Conservation (phyloP, 2,797 vertebrate species). For the Bucorvus abyssinicus region DNA sequence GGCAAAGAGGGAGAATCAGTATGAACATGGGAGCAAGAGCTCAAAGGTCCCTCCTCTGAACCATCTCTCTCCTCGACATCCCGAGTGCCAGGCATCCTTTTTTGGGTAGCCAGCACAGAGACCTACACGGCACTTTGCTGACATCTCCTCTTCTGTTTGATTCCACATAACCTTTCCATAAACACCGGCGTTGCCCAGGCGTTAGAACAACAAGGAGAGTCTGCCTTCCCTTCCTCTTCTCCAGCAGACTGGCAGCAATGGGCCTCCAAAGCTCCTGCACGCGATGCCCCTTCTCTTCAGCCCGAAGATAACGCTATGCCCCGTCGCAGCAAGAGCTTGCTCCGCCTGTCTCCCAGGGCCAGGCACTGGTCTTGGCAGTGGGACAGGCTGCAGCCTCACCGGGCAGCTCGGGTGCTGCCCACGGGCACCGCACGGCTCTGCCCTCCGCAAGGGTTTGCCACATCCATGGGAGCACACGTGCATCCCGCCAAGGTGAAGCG, state of each 20-base stretch:
- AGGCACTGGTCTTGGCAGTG: rapidly evolving
- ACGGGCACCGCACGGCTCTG: not conserved
- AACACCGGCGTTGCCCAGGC: not conserved
- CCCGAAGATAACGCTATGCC: rapidly evolving
- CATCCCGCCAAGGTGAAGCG: rapidly evolving
- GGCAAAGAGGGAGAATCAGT: not conserved
- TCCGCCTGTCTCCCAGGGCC: rapidly evolving
- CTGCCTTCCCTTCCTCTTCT: not conserved
- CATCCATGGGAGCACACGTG: rapidly evolving
- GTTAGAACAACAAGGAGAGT: not conserved
- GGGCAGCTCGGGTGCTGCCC: too few relatives aligned
- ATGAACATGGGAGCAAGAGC: not conserved
- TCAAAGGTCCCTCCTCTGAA: not conserved
- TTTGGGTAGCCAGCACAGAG: not conserved
- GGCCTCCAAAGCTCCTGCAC: not conserved
- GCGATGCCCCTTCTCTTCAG: not conserved
- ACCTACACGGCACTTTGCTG: rapidly evolving
- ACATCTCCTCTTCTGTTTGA: not conserved
- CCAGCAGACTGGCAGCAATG: not conserved
- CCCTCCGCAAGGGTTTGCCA: not conserved
- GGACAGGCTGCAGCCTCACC: too few relatives aligned
- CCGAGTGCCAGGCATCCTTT: not conserved
- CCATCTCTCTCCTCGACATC: not conserved
- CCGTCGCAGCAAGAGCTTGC: rapidly evolving
- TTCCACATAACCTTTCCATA: not conserved